Base-by-base conservation (phyloP, 2,797 vertebrate genomes). In the Pristis pectinata region DNA sequence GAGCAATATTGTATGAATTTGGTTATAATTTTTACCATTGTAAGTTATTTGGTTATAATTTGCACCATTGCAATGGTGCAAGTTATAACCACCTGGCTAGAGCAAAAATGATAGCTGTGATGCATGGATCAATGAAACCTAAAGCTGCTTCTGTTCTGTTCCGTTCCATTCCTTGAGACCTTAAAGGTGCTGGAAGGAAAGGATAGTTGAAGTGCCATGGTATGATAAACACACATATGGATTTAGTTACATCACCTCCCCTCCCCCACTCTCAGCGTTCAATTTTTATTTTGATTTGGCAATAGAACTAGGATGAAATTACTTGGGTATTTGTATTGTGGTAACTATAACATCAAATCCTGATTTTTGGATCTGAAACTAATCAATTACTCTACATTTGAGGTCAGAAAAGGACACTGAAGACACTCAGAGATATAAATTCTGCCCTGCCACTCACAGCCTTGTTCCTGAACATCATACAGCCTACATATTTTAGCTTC, bases 271-370 rank as follows among this genome's bases (percentile, higher is more conserved):
- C 49, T 22, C 30, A 61, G 85, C n/a, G 85, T 61, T 10, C 9
- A 4, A 17, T 64, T 64, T 91, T 91, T 64, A 67, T 91, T 91
- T 91, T 64, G 87, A n/a, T 87, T 87, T 91, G 7, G 34, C 87
- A 67, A 13, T 91, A 67, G 59, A 34, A 64, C 30, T 67, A 67
- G 59, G 59, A 91, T 67, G 91, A 91, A 91, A 61, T 34, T 67
- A 41, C 61, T 1, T 85, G n/a, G n/a, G 59, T 64, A 91, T 64
- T 91, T 91, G 34, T 64, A 24, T 91, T 34, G n/a, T 13, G n/a
- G 24, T n/a, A 41, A 91, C 61, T 3, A 91, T n/a, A 11, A 37
- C n/a, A 91, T 91, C 15, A 41, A 19, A 41, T 91, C 30, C 61
- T 91, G 56, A 64, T 37, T 64, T 67, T 64, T 37, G 59, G 15